A percentile compares a stretch with the other conserved stretches of the same genome.
These are phyloP conservation scores for Aegotheles bennettii DNA, from an alignment of 2,113 vertebrate species.

Conservation along the genomic window DNA sequence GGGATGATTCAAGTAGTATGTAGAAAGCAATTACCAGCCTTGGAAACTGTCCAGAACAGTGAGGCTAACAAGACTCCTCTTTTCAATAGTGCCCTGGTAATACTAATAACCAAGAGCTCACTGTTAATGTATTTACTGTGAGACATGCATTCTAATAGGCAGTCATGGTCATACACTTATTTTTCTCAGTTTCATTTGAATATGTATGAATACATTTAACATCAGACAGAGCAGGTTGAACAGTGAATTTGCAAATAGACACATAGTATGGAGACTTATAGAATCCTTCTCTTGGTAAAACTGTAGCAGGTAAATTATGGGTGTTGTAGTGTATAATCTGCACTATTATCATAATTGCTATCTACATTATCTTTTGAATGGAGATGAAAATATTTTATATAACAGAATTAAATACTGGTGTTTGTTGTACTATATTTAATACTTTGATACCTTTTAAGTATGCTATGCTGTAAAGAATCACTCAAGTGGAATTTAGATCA, in stretches of 20 bases:
- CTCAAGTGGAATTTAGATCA: background rate
- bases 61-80: background rate
- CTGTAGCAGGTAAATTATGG: background rate
- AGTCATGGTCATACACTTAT: background rate
- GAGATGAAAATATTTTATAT: constrained; percentile 6
- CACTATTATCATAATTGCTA: constrained; percentile 20
- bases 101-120: constrained; percentile 29
- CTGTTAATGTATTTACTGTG: background rate
- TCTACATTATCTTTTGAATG: constrained; percentile 11
- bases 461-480: background rate
- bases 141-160: background rate
- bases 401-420: background rate
- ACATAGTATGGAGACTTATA: background rate
- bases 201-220: background rate
- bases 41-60: constrained; percentile 31
- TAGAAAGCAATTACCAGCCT: constrained; percentile 28
- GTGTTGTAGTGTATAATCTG: background rate
- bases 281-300: background rate
- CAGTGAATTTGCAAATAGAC: background rate
- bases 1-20: background rate
- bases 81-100: background rate
- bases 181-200: constrained; percentile 12
- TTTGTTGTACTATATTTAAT: constrained; percentile 2
- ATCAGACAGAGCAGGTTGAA: background rate
- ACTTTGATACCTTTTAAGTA: background rate